Evolutionary conservation across 2,113 vertebrate species (phyloP), one percentile per base, ranked within the genome.

Genomic region (Andinoacara biseriatus): DNA sequence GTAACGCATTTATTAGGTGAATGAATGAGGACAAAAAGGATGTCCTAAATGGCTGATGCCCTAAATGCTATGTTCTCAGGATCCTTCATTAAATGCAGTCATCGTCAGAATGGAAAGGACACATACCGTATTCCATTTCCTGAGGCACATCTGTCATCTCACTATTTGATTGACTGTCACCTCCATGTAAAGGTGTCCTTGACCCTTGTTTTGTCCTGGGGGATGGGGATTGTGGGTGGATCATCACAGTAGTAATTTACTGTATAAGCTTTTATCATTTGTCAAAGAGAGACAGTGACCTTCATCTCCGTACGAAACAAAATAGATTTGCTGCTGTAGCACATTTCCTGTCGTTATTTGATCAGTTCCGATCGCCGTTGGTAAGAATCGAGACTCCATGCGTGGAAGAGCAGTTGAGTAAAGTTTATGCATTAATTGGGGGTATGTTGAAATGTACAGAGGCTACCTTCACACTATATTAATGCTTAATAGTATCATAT

Each of bases 91-190:
- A 83, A 56, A 63, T 63, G 46, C 10, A 18, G 58, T 74, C 38
- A 11, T 54, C 31, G 13, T 57, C 1, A 0, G 33, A 13, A 60
- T 35, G 40, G 10, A 78, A 82, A 90, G 81, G 89, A 80, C 86
- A 62, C 3, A 13, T 62, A 52, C 60, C 60, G 10, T 79, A 20
- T 88, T 87, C 31, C 35, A 60, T 88, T 72, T 80, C 67, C 85
- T 58, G 20, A 69, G 63, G 56, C 58, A 58, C 87, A 88, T 92
- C 81, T 60, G 46, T 91, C 90, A 83, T 90, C 76, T 74, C 76
- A 26, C 29, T 49, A 11, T 84, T 85, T 85, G 89, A 90, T 90
- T 90, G 89, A 63, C 74, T 93, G 84, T 91, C 85, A 87, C 86
- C 84, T 87, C 56, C 58, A 65, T 58, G 54, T 75, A 79, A 90